These are phyloP conservation scores for Amblyraja radiata DNA, from an alignment of 2,797 vertebrate genomes.

Conservation along the genomic window DNA sequence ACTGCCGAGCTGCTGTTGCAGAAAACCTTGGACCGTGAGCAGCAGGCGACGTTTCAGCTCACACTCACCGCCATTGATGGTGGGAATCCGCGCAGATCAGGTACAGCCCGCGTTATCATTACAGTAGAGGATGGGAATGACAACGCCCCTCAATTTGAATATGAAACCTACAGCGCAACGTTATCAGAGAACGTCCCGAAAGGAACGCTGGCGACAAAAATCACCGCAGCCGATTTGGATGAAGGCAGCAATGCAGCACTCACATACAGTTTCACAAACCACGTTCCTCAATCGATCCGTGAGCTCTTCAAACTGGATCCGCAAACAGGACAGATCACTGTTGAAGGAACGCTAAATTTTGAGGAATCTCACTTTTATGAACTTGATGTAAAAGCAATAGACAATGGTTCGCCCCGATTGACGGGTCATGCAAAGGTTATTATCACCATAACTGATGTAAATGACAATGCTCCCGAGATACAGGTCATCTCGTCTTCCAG, in stretches of 20 bases:
- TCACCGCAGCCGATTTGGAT: background rate
- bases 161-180: background rate
- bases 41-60: background rate
- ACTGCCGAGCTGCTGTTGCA: background rate
- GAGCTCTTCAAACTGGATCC: background rate
- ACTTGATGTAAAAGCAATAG: background rate
- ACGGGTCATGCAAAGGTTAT: background rate
- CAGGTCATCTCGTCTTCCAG: background rate
- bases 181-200: background rate
- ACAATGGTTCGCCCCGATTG: background rate
- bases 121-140: background rate
- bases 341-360: background rate
- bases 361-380: background rate
- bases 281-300: background rate
- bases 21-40: slow-evolving; percentile 9
- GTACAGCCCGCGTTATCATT: background rate
- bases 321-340: background rate
- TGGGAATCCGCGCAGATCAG: background rate
- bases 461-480: background rate
- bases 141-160: background rate
- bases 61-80: background rate
- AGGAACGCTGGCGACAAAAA: background rate
- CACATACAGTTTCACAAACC: background rate
- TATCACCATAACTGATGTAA: background rate
- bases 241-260: background rate